phyloP scores from a whole-genome alignment of 2,113 vertebrate species.

The Chamaetylas fuelleborni region DNA sequence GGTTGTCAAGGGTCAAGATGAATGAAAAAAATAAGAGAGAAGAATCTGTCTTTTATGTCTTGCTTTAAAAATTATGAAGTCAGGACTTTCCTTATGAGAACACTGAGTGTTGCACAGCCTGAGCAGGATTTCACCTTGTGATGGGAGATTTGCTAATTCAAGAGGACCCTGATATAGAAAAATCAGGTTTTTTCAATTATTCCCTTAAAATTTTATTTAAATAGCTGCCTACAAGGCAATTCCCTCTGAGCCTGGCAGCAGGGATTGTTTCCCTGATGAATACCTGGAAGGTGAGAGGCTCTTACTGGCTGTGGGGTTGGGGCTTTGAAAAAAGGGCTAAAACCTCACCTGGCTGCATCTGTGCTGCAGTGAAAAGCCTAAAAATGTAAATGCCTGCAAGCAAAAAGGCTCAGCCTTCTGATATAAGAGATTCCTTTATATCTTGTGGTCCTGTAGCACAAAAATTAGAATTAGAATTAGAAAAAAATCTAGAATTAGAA shows the following conservation, averaged over 20 bases:
- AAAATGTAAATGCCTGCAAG: not conserved
- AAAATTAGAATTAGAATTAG: not conserved
- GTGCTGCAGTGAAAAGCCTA: not conserved
- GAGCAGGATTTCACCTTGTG: not conserved
- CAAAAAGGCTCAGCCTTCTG: not conserved
- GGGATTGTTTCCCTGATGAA: not conserved
- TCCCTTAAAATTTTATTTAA: not conserved
- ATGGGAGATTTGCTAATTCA: not conserved
- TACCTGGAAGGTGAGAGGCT: not conserved
- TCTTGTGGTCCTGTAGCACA: not conserved
- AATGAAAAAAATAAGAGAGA: conserved; percentile 1
- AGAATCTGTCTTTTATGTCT: conserved; percentile 1
- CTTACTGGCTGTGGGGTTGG: not conserved
- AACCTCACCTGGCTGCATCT: not conserved
- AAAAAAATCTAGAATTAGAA: not conserved
- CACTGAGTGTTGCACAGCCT: not conserved
- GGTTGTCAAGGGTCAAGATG: not conserved
- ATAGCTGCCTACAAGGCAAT: not conserved
- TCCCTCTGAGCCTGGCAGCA: not conserved
- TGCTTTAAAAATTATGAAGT: not conserved
- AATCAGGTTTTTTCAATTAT: accelerated
- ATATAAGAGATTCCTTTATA: not conserved
- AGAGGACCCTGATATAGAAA: not conserved
- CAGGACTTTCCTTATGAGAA: not conserved
- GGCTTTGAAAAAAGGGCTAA: not conserved